Percentiles rank a stretch among this genome's conserved stretches.
phyloP scores from a whole-genome alignment of 2,888 invertebrate species.

The Chironomus riparius region DNA sequence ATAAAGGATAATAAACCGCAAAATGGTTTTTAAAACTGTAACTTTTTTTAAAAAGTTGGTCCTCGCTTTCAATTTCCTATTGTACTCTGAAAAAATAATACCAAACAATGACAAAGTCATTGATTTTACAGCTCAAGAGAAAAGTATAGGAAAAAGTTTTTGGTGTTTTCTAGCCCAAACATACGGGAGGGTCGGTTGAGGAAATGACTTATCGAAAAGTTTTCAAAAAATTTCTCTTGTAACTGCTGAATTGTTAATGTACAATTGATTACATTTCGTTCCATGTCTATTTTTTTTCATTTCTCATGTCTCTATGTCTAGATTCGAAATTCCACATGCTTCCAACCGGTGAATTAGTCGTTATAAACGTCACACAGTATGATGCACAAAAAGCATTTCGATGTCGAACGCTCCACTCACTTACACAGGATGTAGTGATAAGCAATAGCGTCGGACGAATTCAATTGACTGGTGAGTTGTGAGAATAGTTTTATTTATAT shows the following conservation, averaged over 20 bases:
- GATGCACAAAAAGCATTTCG: slow-evolving; percentile 50
- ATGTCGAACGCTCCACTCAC: slow-evolving; percentile 51
- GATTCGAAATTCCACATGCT: slow-evolving; percentile 52
- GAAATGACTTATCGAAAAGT: no score
- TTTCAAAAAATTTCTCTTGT: neutral
- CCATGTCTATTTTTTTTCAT: neutral
- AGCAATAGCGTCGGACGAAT: slow-evolving; percentile 51
- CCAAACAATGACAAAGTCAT: no score
- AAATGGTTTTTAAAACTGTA: no score
- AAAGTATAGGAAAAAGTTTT: no score
- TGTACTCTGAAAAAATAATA: no score
- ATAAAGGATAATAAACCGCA: no score
- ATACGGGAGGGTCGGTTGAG: no score
- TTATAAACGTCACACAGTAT: slow-evolving; percentile 48
- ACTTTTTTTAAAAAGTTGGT: no score
- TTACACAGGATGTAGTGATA: slow-evolving; percentile 51
- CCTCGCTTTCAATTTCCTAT: no score
- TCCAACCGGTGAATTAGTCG: slow-evolving; percentile 50
- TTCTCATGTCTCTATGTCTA: slow-evolving; percentile 30
- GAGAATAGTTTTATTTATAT: neutral
- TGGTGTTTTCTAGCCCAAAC: no score
- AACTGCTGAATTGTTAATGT: slow-evolving; percentile 16
- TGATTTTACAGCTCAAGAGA: no score
- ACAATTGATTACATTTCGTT: slow-evolving; percentile 6
- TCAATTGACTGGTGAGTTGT: slow-evolving; percentile 46